Conservation (phyloP, 2,888 invertebrate genomes). For the Pollenia labialis region DNA sequence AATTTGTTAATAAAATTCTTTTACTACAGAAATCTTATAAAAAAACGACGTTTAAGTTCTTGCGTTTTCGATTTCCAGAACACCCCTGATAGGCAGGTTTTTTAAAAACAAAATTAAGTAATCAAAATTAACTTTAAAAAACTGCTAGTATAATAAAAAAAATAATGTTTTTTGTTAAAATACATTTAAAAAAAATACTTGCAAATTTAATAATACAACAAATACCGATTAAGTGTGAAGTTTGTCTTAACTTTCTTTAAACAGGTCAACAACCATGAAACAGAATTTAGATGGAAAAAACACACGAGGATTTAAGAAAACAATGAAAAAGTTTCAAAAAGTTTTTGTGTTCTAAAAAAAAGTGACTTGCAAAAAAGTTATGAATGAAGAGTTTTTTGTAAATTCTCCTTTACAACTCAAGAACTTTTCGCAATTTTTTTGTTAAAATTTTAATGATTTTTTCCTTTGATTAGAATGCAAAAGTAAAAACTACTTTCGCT, state of each 20-base stretch:
- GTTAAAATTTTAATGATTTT: background rate
- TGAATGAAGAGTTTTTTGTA: background rate
- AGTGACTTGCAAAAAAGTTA: background rate
- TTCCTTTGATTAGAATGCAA: background rate
- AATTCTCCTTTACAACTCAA: background rate
- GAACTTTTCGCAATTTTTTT: background rate
- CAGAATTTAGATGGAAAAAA: background rate
- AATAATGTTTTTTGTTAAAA: slow-evolving; percentile 20
- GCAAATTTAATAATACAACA: slow-evolving; percentile 67
- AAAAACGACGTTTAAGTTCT: too few relatives aligned
- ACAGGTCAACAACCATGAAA: too few relatives aligned
- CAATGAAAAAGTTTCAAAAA: background rate
- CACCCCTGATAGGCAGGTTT: slow-evolving; percentile 38
- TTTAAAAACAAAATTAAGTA: slow-evolving; percentile 53
- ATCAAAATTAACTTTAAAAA: slow-evolving; percentile 47
- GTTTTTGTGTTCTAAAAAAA: too few relatives aligned
- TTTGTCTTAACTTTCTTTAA: slow-evolving; percentile 22
- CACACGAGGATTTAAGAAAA: background rate
- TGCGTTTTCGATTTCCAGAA: too few relatives aligned
- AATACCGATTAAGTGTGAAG: slow-evolving; percentile 60
- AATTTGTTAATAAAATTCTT: too few relatives aligned
- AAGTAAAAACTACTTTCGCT: background rate
- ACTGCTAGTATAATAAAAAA: slow-evolving; percentile 27
- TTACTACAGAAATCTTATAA: too few relatives aligned
- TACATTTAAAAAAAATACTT: slow-evolving; percentile 44